Base-by-base conservation (phyloP, 2,888 invertebrate species). In the Lasioglossum figueresi region DNA sequence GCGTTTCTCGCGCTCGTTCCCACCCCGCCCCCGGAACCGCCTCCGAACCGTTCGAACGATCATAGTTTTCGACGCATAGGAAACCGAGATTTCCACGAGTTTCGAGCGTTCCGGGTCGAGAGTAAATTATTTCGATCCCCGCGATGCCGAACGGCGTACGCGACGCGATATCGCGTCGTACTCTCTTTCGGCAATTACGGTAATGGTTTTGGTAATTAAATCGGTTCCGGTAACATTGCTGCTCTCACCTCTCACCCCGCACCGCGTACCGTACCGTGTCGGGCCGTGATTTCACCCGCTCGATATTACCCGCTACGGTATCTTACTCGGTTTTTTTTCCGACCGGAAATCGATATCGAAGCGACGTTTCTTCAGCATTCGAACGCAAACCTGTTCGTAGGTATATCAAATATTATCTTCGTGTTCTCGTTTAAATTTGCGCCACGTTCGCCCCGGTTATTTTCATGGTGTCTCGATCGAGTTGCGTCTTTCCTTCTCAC, bases 131-230 rank as follows among this genome's bases (percentile, higher is more conserved):
- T 31, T 63, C 31, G 27, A 63, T 63, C 16, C 63, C 63, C 12
- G 56, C 56, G 56, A 56, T n/a, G 31, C 16, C n/a, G 59, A 59
- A 59, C 59, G 16, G 14, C 27, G 59, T 27, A 4, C 14, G 23
- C 59, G 27, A 27, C 27, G 27, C 12, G 27, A 59, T n/a, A 52
- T 52, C 52, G 52, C 59, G 27, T 12, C n/a, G 27, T 4, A 2
- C 1, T 31, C 34, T 74, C 56, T 45, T 31, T 70, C 48, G 14
- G 56, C 74, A 75, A 79, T 78, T 66, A 75, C 40, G 71, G 43
- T 75, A 84, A 84, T 79, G 68, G 83, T 23, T 78, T 43, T 75
- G 83, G 75, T 82, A 82, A 84, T 84, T 78, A 83, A 84, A 84
- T 84, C 78, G 83, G 71, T 82, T 71, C 56, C 52, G 71, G 79